Evolutionary conservation across 2,113 vertebrate species (phyloP).

Genomic region (Austrofundulus limnaeus): DNA sequence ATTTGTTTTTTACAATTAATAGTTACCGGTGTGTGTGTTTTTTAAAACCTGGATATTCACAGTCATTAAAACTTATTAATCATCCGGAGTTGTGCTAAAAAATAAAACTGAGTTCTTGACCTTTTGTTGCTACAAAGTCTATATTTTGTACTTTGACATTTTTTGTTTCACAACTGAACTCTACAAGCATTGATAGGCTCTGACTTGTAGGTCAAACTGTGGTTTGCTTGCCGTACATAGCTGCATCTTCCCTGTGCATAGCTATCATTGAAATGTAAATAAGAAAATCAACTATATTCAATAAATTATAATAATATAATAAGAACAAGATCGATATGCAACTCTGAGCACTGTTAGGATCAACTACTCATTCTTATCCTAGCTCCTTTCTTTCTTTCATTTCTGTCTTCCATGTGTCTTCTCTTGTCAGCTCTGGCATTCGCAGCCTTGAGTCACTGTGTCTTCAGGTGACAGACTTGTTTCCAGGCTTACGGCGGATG

Average conservation of each 20-base stretch:
- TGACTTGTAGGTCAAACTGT: background rate
- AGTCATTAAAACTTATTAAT: no score
- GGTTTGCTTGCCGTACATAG: background rate
- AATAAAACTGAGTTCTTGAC: no score
- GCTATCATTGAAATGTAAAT: background rate
- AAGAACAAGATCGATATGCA: no score
- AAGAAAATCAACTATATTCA: background rate
- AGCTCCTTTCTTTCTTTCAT: background rate
- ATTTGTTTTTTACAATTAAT: no score
- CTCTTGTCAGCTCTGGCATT: conserved; percentile 76
- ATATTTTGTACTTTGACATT: background rate
- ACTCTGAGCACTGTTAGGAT: no score
- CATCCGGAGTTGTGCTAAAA: background rate
- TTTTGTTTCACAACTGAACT: conserved; percentile 11
- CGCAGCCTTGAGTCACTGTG: conserved; percentile 91
- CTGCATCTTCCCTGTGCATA: no score
- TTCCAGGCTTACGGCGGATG: conserved; percentile 89
- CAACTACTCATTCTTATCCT: no score
- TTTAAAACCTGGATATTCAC: no score
- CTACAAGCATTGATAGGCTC: background rate
- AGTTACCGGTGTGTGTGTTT: no score
- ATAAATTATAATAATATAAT: background rate
- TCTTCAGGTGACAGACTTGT: conserved; percentile 91
- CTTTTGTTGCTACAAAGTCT: background rate
- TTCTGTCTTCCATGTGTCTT: background rate